Evolutionary conservation across 1,140 invertebrate species (phyloP).

Genomic region (Drosophila varians): DNA sequence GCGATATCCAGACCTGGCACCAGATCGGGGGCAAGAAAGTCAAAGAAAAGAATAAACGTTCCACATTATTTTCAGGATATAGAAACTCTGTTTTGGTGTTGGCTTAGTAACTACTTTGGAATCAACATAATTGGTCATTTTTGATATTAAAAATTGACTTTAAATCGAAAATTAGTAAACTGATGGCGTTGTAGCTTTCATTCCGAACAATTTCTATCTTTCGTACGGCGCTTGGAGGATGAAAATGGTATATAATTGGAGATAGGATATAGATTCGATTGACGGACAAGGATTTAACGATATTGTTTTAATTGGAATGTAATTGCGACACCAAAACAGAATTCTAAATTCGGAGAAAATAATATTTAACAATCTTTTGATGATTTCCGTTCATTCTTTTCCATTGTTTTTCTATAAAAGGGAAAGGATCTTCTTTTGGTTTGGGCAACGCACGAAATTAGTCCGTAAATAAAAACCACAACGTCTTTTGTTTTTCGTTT

Average conservation of each 20-base stretch:
- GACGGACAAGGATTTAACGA: neutral
- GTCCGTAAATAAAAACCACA: slow-evolving; percentile 78
- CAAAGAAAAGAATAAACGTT: slow-evolving; percentile 80
- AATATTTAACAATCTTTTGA: slow-evolving; percentile 56
- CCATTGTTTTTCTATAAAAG: slow-evolving; percentile 33
- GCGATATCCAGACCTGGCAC: slow-evolving; percentile 89
- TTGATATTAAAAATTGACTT: slow-evolving; percentile 2
- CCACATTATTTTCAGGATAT: slow-evolving; percentile 76
- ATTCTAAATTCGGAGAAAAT: slow-evolving; percentile 75
- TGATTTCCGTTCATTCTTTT: slow-evolving; percentile 74
- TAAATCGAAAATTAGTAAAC: slow-evolving; percentile 13
- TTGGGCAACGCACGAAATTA: slow-evolving; percentile 62
- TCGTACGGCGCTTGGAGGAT: slow-evolving; percentile 42
- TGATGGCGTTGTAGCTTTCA: slow-evolving; percentile 62
- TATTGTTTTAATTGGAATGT: slow-evolving; percentile 1
- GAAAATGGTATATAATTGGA: neutral
- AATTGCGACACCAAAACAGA: slow-evolving; percentile 82
- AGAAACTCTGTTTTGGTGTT: slow-evolving; percentile 83
- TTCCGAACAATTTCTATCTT: slow-evolving; percentile 62
- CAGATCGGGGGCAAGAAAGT: slow-evolving; percentile 79
- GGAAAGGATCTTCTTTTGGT: neutral
- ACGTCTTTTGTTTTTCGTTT: slow-evolving; percentile 61
- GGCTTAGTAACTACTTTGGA: slow-evolving; percentile 50
- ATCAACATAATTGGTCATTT: slow-evolving; percentile 1
- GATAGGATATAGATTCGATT: slow-evolving; percentile 1